These are phyloP conservation scores for Neogobius melanostomus DNA, from an alignment of 2,113 vertebrate genomes.

Conservation along the genomic window DNA sequence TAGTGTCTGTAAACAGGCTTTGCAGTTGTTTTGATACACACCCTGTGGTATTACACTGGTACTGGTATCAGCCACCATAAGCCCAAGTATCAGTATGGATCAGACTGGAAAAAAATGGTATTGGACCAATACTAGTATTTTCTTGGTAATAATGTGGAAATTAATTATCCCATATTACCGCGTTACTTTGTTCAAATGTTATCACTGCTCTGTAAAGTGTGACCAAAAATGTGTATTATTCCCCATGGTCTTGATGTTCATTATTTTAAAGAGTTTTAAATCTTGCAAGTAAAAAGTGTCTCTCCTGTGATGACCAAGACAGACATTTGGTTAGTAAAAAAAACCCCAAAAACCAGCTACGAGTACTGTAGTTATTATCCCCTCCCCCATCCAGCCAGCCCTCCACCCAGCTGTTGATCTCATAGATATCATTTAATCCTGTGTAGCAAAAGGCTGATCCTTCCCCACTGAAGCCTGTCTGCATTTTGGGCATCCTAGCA, in stretches of 20 bases:
- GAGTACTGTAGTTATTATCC: conserved; percentile 53
- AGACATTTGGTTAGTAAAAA: conserved; percentile 33
- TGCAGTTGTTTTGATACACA: too few relatives aligned
- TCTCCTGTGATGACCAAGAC: conserved; percentile 16
- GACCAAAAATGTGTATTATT: too few relatives aligned
- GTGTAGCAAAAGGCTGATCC: conserved; percentile 71
- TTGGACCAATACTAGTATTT: too few relatives aligned
- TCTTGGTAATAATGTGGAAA: too few relatives aligned
- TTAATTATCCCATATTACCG: too few relatives aligned
- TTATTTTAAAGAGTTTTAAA: neutral
- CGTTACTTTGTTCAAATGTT: too few relatives aligned
- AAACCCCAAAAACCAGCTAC: conserved; percentile 44
- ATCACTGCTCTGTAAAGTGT: too few relatives aligned
- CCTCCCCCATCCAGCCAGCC: conserved; percentile 61
- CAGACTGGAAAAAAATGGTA: too few relatives aligned
- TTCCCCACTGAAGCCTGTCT: conserved; percentile 43
- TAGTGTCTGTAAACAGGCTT: too few relatives aligned
- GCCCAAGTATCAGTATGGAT: too few relatives aligned
- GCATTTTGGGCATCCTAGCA: conserved; percentile 19
- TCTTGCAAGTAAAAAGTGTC: neutral
- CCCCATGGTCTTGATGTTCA: neutral
- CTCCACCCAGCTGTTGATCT: conserved; percentile 72
- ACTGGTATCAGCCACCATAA: too few relatives aligned
- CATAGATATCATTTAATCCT: conserved; percentile 75
- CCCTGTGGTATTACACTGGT: too few relatives aligned